Conservation (phyloP, 2,888 invertebrate species). For the Tetrapedia diversipes region DNA sequence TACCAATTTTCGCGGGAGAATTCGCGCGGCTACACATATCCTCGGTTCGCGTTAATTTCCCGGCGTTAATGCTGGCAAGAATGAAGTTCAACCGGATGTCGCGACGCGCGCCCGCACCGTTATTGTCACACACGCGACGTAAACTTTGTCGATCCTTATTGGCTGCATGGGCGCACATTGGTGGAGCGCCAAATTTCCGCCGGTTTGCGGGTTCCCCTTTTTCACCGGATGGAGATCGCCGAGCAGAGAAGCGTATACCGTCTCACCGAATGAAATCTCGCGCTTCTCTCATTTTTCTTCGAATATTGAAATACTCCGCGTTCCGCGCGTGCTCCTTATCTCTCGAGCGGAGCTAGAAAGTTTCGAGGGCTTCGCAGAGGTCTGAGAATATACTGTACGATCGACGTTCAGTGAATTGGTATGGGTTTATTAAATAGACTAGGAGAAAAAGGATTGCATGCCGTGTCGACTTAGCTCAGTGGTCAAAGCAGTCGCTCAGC, state of each 20-base stretch:
- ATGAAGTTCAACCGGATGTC: constrained; percentile 17
- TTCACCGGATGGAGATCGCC: neutral
- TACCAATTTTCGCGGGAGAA: constrained; percentile 25
- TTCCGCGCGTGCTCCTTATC: neutral
- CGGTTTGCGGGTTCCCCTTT: neutral
- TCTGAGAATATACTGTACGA: no score
- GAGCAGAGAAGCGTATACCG: neutral
- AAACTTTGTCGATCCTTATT: constrained; percentile 42
- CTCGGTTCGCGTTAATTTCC: neutral
- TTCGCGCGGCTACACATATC: neutral
- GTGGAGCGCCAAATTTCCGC: constrained; percentile 14
- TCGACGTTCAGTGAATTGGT: no score
- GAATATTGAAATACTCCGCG: neutral
- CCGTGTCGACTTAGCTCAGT: no score
- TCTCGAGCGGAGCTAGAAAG: no score
- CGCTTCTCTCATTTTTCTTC: neutral
- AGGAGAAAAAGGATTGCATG: no score
- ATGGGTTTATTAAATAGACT: no score
- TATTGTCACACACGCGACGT: constrained; percentile 35
- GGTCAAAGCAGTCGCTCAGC: no score
- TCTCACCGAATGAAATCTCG: no score
- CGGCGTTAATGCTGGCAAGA: constrained; percentile 22
- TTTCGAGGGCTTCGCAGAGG: no score
- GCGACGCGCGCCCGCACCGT: neutral
- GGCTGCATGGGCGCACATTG: constrained; percentile 23